Conservation (phyloP, 2,113 vertebrate genomes). For the Mystacornis crossleyi region DNA sequence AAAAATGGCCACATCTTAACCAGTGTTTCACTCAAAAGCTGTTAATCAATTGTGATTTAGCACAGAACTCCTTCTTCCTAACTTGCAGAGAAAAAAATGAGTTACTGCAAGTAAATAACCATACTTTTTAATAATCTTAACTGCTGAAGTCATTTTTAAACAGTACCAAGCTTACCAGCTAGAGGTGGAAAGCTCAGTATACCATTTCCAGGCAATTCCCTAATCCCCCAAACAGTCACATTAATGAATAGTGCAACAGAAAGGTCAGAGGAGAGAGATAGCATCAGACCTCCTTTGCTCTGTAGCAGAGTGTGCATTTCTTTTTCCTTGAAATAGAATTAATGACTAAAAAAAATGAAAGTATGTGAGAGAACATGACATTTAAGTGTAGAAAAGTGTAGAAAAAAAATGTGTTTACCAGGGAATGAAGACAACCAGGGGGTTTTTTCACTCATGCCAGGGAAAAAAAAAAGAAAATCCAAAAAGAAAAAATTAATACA, state of each 20-base stretch:
- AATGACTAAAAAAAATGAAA: neutral
- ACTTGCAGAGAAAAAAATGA: neutral
- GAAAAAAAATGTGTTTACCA: neutral
- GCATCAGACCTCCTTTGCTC: neutral
- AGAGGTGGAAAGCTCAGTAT: neutral
- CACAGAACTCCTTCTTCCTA: neutral
- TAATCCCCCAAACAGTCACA: neutral
- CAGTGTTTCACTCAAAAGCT: neutral
- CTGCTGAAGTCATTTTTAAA: neutral
- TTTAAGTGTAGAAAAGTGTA: neutral
- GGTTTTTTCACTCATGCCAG: neutral
- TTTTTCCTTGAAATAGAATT: neutral
- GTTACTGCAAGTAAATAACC: neutral
- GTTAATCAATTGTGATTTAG: neutral
- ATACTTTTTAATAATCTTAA: neutral
- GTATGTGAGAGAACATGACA: neutral
- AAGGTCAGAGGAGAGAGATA: neutral
- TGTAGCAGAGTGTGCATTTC: neutral
- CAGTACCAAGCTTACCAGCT: neutral
- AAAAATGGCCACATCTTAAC: neutral
- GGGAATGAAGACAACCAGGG: neutral
- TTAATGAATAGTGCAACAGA: neutral
- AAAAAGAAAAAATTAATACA: neutral
- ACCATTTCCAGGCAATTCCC: neutral
- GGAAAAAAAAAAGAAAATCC: neutral